Percentiles rank a stretch among this genome's conserved stretches.
Conservation (phyloP, 2,797 vertebrate genomes). For the Dipus sagitta region DNA sequence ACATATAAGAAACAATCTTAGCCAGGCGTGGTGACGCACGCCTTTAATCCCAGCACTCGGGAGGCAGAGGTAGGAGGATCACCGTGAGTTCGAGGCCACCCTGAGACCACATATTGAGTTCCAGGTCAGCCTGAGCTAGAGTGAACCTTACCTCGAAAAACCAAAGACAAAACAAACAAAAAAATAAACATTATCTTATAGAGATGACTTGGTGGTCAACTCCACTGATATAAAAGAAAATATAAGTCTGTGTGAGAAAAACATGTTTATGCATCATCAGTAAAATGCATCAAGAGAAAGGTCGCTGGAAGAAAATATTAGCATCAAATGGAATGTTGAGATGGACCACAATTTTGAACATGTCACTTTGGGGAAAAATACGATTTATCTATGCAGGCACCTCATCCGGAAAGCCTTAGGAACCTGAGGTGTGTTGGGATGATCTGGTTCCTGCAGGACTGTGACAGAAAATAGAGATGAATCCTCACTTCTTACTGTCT, state of each 20-base stretch:
- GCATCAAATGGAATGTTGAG: neutral
- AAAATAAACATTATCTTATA: neutral
- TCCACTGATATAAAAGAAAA: slow-evolving; percentile 10
- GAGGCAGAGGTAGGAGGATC: too few species aligned
- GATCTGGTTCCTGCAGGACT: neutral
- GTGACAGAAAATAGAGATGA: neutral
- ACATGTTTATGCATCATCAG: neutral
- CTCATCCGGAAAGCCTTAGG: neutral
- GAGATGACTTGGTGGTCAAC: slow-evolving; percentile 31
- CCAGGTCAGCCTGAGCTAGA: too few species aligned
- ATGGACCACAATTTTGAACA: neutral
- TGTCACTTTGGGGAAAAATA: neutral
- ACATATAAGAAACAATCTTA: neutral
- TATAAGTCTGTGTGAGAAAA: neutral
- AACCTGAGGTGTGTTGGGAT: neutral
- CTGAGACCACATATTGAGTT: too few species aligned
- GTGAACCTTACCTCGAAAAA: too few species aligned
- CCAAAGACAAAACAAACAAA: too few species aligned
- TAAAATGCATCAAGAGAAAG: slow-evolving; percentile 21
- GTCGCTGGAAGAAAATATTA: neutral
- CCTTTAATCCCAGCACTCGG: too few species aligned
- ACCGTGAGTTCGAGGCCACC: too few species aligned
- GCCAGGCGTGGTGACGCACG: too few species aligned
- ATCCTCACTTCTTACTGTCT: neutral
- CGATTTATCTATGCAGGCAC: neutral